Evolutionary conservation across 1,140 invertebrate genomes (phyloP).

Genomic region (Papilio machaon): DNA sequence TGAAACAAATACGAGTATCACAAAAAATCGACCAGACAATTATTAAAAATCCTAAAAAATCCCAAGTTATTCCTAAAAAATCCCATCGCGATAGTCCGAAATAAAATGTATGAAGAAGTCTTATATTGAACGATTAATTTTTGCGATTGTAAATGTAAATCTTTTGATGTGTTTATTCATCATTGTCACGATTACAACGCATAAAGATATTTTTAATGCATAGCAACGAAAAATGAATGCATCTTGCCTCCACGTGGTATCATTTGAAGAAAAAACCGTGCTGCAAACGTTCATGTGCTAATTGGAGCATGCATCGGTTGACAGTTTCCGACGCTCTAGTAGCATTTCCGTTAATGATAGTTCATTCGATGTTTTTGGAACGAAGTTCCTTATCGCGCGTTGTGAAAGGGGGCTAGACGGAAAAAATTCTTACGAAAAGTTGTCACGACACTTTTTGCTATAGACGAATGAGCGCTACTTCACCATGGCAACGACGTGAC

Average conservation of each 20-base stretch:
- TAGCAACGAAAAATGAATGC: not conserved
- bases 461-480: too few species aligned
- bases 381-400: too few species aligned
- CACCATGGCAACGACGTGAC: too few species aligned
- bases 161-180: not conserved
- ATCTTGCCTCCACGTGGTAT: slow-evolving; percentile 22
- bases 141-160: not conserved
- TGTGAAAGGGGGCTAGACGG: too few species aligned
- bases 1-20: not conserved
- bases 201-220: not conserved
- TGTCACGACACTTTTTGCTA: too few species aligned
- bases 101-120: too few species aligned
- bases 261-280: slow-evolving; percentile 10
- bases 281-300: slow-evolving; percentile 32
- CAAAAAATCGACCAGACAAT: not conserved
- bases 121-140: not conserved
- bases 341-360: not conserved
- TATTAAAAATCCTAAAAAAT: not conserved
- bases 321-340: slow-evolving; percentile 40
- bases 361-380: not conserved
- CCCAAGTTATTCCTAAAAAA: too few species aligned
- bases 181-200: not conserved
- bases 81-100: too few species aligned
- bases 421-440: too few species aligned
- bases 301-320: slow-evolving; percentile 43